Conservation (phyloP, 2,797 vertebrate species). For the Parambassis ranga region DNA sequence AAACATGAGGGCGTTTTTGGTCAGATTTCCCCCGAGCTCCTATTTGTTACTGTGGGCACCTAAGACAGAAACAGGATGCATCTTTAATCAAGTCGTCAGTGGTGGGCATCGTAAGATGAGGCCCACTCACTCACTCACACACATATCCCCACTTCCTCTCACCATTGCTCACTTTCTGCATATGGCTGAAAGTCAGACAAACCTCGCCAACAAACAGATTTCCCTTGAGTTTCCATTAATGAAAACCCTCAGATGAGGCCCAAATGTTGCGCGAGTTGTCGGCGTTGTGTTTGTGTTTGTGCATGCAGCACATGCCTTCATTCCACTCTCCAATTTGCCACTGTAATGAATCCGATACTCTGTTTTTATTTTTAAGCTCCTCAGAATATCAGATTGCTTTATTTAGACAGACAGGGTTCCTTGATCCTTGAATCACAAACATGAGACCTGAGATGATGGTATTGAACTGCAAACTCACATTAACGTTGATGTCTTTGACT, state of each 20-base stretch:
- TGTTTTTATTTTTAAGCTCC: constrained; percentile 13
- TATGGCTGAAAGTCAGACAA: constrained; percentile 13
- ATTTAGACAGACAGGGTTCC: not conserved
- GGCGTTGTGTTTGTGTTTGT: constrained; percentile 4
- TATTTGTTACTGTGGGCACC: constrained; percentile 18
- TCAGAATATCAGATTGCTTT: constrained; percentile 5
- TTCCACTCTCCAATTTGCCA: constrained; percentile 35
- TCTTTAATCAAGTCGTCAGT: constrained; percentile 45
- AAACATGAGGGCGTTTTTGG: constrained; percentile 14
- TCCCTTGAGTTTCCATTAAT: constrained; percentile 49
- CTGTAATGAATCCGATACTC: constrained; percentile 25
- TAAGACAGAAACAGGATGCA: constrained; percentile 37
- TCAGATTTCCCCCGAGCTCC: constrained; percentile 33
- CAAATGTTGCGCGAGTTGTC: constrained; percentile 12
- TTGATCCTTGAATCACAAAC: constrained; percentile 1
- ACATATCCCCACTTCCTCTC: not conserved
- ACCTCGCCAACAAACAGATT: constrained; percentile 35
- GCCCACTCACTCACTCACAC: not conserved
- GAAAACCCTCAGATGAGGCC: constrained; percentile 31
- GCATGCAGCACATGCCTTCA: constrained; percentile 13
- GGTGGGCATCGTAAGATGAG: not conserved
- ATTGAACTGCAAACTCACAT: not conserved
- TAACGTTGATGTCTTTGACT: constrained; percentile 9
- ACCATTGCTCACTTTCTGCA: constrained; percentile 2
- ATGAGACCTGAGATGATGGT: not conserved